phyloP scores from a whole-genome alignment of 2,888 invertebrate species.

The Taphrorychus bicolor region DNA sequence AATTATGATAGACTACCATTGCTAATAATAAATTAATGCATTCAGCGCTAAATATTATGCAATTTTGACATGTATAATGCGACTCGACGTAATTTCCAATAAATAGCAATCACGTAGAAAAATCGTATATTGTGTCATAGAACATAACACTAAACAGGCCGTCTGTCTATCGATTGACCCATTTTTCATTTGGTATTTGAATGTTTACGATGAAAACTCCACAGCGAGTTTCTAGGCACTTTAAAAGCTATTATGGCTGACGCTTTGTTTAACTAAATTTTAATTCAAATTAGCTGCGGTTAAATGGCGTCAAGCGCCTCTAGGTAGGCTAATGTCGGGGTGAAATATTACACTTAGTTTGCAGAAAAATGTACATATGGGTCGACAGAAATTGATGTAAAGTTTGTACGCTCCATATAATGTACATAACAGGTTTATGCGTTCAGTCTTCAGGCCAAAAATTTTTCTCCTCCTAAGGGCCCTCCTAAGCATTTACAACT shows the following conservation, averaged over 20 bases:
- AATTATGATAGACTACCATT: too few relatives aligned
- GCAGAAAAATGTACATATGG: background rate
- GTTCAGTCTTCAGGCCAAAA: too few relatives aligned
- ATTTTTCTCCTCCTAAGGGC: too few relatives aligned
- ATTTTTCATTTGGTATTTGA: background rate
- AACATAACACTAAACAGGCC: background rate
- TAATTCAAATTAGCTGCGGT: slow-evolving; percentile 1
- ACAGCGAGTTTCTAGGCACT: background rate
- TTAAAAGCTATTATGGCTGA: background rate
- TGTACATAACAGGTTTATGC: too few relatives aligned
- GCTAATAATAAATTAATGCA: too few relatives aligned
- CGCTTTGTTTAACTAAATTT: background rate
- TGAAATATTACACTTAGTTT: background rate
- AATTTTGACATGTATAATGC: too few relatives aligned
- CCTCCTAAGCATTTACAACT: too few relatives aligned
- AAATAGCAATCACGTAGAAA: background rate
- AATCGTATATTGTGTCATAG: background rate
- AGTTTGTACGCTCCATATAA: too few relatives aligned
- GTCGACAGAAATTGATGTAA: background rate
- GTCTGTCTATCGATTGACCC: slow-evolving; percentile 2
- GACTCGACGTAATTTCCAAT: too few relatives aligned
- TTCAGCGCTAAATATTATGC: too few relatives aligned
- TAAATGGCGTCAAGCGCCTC: background rate
- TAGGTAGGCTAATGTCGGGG: background rate
- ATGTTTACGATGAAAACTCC: background rate